Conservation (phyloP, 2,888 invertebrate species). For the Drosophila rellima region DNA sequence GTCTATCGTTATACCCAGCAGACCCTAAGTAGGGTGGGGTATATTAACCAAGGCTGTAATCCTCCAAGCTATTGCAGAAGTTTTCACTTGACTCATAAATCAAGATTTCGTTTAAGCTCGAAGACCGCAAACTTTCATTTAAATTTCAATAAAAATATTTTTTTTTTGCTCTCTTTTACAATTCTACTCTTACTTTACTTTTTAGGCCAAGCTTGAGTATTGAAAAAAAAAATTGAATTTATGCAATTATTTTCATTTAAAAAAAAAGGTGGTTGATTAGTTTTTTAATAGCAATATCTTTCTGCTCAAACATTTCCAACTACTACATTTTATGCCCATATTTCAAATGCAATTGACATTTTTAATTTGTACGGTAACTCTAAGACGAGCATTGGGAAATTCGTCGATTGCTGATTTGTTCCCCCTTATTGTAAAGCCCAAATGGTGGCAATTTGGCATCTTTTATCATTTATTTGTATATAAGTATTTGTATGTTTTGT, state of each 20-base stretch:
- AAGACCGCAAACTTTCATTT: too few relatives aligned
- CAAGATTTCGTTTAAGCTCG: too few relatives aligned
- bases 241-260: too few relatives aligned
- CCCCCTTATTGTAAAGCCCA: constrained; percentile 25
- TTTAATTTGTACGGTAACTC: constrained; percentile 8
- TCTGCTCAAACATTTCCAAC: background rate
- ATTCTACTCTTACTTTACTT: too few relatives aligned
- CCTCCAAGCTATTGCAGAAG: too few relatives aligned
- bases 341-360: background rate
- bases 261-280: too few relatives aligned
- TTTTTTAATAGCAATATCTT: too few relatives aligned
- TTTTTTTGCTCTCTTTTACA: too few relatives aligned
- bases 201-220: too few relatives aligned
- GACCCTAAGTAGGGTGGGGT: background rate
- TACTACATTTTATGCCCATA: background rate
- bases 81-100: too few relatives aligned
- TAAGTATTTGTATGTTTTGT: constrained; percentile 17
- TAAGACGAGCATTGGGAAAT: background rate
- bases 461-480: constrained; percentile 62
- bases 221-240: too few relatives aligned
- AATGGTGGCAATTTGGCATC: constrained; percentile 58
- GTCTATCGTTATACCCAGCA: constrained; percentile 23
- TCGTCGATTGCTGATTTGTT: constrained; percentile 5
- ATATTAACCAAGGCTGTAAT: background rate
- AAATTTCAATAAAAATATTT: too few relatives aligned